Evolutionary conservation across 1,140 invertebrate genomes (phyloP).

Genomic region (Reticulitermes speratus): DNA sequence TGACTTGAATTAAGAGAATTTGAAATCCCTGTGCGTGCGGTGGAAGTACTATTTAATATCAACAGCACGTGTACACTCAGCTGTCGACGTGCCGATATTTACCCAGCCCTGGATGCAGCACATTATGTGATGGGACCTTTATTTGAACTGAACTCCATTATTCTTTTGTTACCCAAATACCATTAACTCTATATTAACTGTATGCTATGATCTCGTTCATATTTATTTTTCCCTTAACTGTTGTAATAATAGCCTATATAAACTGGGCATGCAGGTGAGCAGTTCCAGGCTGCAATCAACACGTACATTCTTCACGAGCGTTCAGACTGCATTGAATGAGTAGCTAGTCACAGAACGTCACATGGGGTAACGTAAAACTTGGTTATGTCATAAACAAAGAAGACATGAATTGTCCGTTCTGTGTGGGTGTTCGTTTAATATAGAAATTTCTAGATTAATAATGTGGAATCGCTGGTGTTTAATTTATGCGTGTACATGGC

Average conservation of each 20-base stretch:
- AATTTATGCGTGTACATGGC: too few species aligned
- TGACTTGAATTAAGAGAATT: neutral
- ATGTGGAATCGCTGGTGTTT: too few species aligned
- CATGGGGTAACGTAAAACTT: too few species aligned
- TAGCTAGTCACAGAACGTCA: too few species aligned
- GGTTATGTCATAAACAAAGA: too few species aligned
- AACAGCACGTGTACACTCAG: neutral
- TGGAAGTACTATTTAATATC: neutral
- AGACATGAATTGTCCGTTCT: too few species aligned
- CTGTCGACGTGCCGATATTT: neutral
- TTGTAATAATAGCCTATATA: neutral
- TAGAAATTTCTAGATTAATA: too few species aligned
- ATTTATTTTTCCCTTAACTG: neutral
- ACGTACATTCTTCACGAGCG: too few species aligned
- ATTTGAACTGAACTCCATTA: conserved; percentile 11
- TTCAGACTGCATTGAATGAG: too few species aligned
- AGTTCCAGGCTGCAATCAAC: neutral
- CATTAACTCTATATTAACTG: conserved; percentile 1
- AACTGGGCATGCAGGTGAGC: neutral
- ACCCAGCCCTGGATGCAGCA: neutral
- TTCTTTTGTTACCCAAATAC: neutral
- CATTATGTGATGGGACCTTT: neutral
- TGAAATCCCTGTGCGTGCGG: neutral
- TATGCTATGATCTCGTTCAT: neutral
- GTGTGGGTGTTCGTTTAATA: too few species aligned